These are phyloP conservation scores for Tachysurus fulvidraco DNA, from an alignment of 2,113 vertebrate species.

Conservation along the genomic window DNA sequence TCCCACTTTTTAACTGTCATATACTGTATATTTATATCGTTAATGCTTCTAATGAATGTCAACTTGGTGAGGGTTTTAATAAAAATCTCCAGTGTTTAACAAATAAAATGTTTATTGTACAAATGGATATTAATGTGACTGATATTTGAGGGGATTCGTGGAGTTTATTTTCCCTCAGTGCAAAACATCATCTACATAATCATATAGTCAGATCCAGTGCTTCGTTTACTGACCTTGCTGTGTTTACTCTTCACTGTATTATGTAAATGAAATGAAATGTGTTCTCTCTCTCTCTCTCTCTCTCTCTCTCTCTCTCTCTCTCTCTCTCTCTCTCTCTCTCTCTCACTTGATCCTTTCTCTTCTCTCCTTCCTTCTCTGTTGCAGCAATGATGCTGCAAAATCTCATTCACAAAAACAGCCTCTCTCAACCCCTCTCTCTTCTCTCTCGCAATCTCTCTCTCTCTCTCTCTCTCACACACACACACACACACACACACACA, in stretches of 20 bases:
- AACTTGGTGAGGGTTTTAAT: not conserved
- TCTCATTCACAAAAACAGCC: slow-evolving; percentile 41
- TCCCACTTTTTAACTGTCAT: not conserved
- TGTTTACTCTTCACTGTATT: not conserved
- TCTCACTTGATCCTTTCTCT: not conserved
- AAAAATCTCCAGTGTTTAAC: not conserved
- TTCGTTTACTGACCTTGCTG: not conserved
- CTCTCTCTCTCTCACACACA: slow-evolving; percentile 11
- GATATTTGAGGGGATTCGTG: not conserved
- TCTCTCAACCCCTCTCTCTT: slow-evolving; percentile 15
- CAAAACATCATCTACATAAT: not conserved
- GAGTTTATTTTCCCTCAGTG: not conserved
- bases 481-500: no score
- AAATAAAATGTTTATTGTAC: not conserved
- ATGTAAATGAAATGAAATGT: not conserved
- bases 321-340: slow-evolving; percentile 5
- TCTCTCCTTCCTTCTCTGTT: slow-evolving; percentile 42
- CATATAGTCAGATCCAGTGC: not conserved
- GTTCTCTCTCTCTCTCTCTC: not conserved
- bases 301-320: slow-evolving; percentile 27
- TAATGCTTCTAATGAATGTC: no score
- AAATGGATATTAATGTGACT: not conserved
- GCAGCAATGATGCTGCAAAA: slow-evolving; percentile 54
- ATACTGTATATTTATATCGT: no score
- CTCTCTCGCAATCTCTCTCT: slow-evolving; percentile 25